Conservation (phyloP, 1,140 invertebrate species). For the Phymorhynchus buccinoides region DNA sequence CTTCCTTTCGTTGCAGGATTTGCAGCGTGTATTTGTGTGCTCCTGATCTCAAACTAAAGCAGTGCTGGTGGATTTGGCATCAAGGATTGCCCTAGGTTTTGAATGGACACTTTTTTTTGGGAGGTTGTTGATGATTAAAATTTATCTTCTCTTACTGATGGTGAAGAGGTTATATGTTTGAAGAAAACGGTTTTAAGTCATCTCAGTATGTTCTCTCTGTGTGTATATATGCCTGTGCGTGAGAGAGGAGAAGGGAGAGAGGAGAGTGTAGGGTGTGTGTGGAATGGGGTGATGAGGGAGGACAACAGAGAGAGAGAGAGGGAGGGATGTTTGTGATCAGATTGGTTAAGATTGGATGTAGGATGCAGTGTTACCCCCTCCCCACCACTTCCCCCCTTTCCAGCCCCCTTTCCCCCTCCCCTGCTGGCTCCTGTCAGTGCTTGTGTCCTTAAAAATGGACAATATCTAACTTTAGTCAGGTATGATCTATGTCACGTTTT, state of each 20-base stretch:
- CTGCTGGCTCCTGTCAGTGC: too few relatives aligned
- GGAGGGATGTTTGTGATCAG: too few relatives aligned
- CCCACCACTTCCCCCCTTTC: too few relatives aligned
- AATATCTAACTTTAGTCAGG: too few relatives aligned
- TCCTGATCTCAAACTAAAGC: background rate
- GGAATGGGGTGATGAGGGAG: background rate
- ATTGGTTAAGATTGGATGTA: too few relatives aligned
- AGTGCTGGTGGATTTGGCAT: slow-evolving; percentile 25
- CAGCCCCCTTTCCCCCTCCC: too few relatives aligned
- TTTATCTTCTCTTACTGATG: background rate
- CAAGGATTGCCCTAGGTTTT: background rate
- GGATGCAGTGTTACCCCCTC: too few relatives aligned
- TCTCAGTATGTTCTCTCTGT: background rate
- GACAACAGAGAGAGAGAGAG: background rate
- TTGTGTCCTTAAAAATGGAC: too few relatives aligned
- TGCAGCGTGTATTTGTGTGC: slow-evolving; percentile 19
- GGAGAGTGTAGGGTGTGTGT: background rate
- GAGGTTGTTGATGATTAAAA: background rate
- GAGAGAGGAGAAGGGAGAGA: too few relatives aligned
- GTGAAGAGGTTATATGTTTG: too few relatives aligned
- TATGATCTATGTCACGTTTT: too few relatives aligned
- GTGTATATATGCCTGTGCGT: background rate
- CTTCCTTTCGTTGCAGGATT: background rate
- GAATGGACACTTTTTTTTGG: background rate
- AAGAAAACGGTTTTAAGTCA: background rate